Evolutionary conservation across 1,140 invertebrate species (phyloP).

Genomic region (Drosophila jambulina): DNA sequence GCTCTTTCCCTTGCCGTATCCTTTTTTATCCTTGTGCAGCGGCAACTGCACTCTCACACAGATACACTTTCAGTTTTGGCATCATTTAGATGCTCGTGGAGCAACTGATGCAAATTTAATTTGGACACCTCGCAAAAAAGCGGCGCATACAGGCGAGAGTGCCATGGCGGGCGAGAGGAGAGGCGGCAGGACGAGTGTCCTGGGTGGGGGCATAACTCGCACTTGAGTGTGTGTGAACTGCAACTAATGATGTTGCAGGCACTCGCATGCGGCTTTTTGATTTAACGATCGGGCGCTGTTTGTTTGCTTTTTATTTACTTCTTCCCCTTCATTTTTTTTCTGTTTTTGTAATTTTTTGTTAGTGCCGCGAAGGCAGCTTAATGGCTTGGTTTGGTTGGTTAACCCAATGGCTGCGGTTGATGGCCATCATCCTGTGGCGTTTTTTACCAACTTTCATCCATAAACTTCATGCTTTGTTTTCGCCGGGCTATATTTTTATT

Average conservation of each 20-base stretch:
- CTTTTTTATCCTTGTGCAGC: slow-evolving; percentile 32
- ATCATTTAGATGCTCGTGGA: slow-evolving; percentile 79
- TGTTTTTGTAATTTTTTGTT: neutral
- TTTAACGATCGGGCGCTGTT: slow-evolving; percentile 70
- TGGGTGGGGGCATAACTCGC: slow-evolving; percentile 59
- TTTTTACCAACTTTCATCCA: slow-evolving; percentile 28
- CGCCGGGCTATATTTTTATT: slow-evolving; percentile 45
- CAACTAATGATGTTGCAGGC: slow-evolving; percentile 83
- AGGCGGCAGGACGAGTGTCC: neutral
- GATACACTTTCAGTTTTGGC: slow-evolving; percentile 66
- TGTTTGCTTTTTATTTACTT: slow-evolving; percentile 38
- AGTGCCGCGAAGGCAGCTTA: slow-evolving; percentile 47
- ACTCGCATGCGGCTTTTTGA: slow-evolving; percentile 80
- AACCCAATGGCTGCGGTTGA: slow-evolving; percentile 67
- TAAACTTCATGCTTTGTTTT: slow-evolving; percentile 57
- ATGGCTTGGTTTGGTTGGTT: slow-evolving; percentile 69
- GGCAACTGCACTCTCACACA: slow-evolving; percentile 33
- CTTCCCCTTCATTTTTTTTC: slow-evolving; percentile 5
- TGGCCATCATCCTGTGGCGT: slow-evolving; percentile 49
- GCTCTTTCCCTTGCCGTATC: slow-evolving; percentile 2
- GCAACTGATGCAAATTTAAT: slow-evolving; percentile 83
- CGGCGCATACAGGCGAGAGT: slow-evolving; percentile 22
- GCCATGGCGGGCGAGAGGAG: slow-evolving; percentile 5
- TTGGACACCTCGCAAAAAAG: slow-evolving; percentile 78
- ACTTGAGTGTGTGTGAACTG: slow-evolving; percentile 77